Percentiles rank a stretch among this genome's conserved stretches.
Evolutionary conservation across 2,113 vertebrate species (phyloP).

Genomic region (Amblyornis subalaris): DNA sequence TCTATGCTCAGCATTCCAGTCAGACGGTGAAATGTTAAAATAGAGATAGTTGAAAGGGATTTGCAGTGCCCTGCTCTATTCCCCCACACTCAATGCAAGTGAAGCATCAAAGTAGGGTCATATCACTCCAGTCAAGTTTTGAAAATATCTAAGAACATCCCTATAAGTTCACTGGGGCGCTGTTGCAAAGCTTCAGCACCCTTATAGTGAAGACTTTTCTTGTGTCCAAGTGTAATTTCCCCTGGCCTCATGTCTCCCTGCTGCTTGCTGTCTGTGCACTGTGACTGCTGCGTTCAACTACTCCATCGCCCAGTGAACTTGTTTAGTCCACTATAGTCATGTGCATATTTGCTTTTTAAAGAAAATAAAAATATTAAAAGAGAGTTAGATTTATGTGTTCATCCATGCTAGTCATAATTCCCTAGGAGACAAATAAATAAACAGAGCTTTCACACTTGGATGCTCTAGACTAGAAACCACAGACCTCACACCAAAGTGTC

Average conservation of each 20-base stretch:
- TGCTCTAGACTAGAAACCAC: neutral
- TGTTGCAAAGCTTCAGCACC: neutral
- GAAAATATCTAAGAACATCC: neutral
- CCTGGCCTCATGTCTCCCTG: neutral
- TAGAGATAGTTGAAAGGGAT: neutral
- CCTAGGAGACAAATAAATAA: slow-evolving; percentile 19
- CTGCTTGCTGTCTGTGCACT: neutral
- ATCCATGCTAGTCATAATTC: neutral
- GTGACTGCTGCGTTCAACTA: neutral
- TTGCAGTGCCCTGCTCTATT: neutral
- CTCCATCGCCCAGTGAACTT: neutral
- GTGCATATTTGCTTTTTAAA: neutral
- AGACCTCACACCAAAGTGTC: neutral
- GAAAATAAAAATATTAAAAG: neutral
- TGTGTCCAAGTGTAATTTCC: neutral
- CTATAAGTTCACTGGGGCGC: neutral
- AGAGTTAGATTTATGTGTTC: neutral
- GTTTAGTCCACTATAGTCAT: neutral
- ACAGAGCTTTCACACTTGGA: neutral
- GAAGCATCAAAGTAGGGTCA: neutral
- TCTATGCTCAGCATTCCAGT: neutral
- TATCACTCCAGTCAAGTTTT: neutral
- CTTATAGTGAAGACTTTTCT: neutral
- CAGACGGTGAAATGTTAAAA: neutral
- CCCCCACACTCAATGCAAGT: neutral